Evolutionary conservation across 2,113 vertebrate species (phyloP), one percentile per base, ranked within the genome.

Genomic region (Cynocephalus volans): DNA sequence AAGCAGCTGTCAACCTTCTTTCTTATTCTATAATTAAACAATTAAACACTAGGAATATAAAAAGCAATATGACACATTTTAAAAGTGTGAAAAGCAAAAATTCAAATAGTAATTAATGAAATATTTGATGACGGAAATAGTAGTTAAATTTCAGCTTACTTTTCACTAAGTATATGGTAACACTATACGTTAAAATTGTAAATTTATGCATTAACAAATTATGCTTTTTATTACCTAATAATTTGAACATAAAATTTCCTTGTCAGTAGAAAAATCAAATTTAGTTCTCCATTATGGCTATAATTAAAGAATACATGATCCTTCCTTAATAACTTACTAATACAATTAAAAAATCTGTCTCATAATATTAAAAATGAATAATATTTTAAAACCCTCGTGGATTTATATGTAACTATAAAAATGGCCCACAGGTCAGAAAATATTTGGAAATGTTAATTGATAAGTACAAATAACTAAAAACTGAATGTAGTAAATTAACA

Each of bases 311-410:
- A 60, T 77, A n/a, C 3, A 80, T 33, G 19, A 58, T 64, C 13
- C 3, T 88, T 64, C 13, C 3, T 88, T n/a, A 70, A 77, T 45
- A 31, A 85, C 65, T 72, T 76, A 23, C 28, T n/a, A 70, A 82
- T 72, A n/a, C 9, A 64, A 26, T 50, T 67, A 33, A 54, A 72
- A 80, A 31, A 8, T 67, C 64, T 54, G 72, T 58, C 28, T 62
- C 33, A 90, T 84, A 28, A 75, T 85, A 18, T 90, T 79, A 41
- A 88, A 93, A 54, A 76, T 82, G 19, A 90, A 54, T 64, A 73
- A 2, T 54, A 58, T 24, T 72, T 96, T 73, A 77, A 93, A 93
- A n/a, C 14, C 56, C 21, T 18, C 19, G 19, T 72, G 15, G 2
- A 58, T 77, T 58, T 97, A 76, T 28, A 33, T 45, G 5, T 69